Conservation (phyloP, 2,888 invertebrate genomes). For the Formica aserva region DNA sequence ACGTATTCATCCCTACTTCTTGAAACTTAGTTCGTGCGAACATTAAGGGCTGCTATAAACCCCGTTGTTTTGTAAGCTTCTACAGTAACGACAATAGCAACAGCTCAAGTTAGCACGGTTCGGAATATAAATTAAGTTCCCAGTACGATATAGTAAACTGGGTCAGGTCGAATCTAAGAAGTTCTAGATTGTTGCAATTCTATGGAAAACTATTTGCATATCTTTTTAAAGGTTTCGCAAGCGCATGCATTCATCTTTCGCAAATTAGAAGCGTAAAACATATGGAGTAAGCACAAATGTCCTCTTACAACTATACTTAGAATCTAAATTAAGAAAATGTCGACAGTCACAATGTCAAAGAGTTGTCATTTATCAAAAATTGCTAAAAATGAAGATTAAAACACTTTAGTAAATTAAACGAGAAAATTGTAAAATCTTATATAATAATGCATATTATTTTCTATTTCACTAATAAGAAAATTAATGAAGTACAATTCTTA, state of each 20-base stretch:
- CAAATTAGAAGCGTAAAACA: neutral
- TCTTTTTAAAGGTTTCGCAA: conserved; percentile 5
- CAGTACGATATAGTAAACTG: conserved; percentile 38
- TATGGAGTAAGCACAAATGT: neutral
- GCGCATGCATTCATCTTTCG: neutral
- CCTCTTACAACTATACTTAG: neutral
- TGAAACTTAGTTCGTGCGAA: conserved; percentile 15
- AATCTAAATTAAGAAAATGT: neutral
- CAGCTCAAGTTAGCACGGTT: conserved; percentile 45
- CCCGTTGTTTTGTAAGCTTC: conserved; percentile 47
- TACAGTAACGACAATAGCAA: conserved; percentile 48
- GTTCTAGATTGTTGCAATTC: conserved; percentile 33
- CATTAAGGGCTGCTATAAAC: conserved; percentile 30
- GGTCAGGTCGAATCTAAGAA: conserved; percentile 37
- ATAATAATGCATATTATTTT: conserved; percentile 2
- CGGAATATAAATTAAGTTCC: conserved; percentile 49
- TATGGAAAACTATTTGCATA: conserved; percentile 15
- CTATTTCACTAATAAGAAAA: neutral
- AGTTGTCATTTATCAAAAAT: neutral
- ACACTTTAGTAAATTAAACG: neutral
- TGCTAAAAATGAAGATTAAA: neutral
- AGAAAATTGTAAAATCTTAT: neutral
- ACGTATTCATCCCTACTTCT: conserved; percentile 42
- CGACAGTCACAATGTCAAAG: neutral
- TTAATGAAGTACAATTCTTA: neutral